Conservation (phyloP, 2,888 invertebrate species). For the Craniophora ligustri region DNA sequence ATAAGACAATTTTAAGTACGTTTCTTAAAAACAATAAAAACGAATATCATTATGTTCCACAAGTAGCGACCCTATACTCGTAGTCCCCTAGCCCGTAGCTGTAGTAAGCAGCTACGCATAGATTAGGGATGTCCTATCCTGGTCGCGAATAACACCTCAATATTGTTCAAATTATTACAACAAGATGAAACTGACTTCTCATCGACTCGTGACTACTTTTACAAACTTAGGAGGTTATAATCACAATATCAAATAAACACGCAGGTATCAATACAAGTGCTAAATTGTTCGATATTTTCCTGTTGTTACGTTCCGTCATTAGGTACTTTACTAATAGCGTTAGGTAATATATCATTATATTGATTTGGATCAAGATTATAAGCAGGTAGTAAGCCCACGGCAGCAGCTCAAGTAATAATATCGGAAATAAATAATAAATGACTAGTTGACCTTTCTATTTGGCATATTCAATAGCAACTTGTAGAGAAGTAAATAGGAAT, state of each 20-base stretch:
- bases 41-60: too few relatives aligned
- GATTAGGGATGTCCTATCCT: neutral
- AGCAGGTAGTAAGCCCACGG: slow-evolving; percentile 37
- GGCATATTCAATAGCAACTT: slow-evolving; percentile 62
- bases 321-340: slow-evolving; percentile 11
- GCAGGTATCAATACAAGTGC: neutral
- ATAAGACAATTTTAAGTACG: too few relatives aligned
- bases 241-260: slow-evolving; percentile 29
- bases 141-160: neutral
- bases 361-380: slow-evolving; percentile 45
- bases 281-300: slow-evolving; percentile 29
- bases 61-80: too few relatives aligned
- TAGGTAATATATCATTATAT: slow-evolving; percentile 31
- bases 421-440: slow-evolving; percentile 65
- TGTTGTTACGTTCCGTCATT: slow-evolving; percentile 15
- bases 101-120: too few relatives aligned
- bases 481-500: slow-evolving; percentile 61
- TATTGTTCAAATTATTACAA: neutral
- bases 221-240: slow-evolving; percentile 26
- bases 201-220: slow-evolving; percentile 9
- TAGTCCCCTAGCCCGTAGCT: too few relatives aligned
- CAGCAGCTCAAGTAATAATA: slow-evolving; percentile 47
- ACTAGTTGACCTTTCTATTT: slow-evolving; percentile 71
- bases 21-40: too few relatives aligned
- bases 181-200: too few relatives aligned